Conservation (phyloP, 2,888 invertebrate genomes). For the Diaprepes abbreviatus region DNA sequence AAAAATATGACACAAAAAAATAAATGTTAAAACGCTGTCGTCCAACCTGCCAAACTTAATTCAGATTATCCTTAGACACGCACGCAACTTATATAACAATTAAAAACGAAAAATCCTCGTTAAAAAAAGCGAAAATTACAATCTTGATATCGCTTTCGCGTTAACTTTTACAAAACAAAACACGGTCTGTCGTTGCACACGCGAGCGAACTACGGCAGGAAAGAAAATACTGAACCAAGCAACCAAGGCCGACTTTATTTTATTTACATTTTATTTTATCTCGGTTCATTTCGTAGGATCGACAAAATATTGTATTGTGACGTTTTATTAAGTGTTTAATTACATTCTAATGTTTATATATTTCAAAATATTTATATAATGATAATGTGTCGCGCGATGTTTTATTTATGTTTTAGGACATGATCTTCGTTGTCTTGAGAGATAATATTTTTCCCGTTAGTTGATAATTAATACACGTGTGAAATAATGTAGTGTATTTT, state of each 20-base stretch:
- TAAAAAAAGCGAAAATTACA: conserved; percentile 24
- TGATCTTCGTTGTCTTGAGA: background rate
- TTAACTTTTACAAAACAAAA: conserved; percentile 33
- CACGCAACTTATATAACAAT: conserved; percentile 22
- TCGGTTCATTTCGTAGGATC: conserved; percentile 34
- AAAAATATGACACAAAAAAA: background rate
- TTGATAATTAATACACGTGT: too few relatives aligned
- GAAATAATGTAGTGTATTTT: too few relatives aligned
- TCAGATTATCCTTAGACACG: conserved; percentile 5
- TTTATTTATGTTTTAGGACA: background rate
- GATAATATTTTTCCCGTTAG: too few relatives aligned
- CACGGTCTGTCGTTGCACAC: conserved; percentile 25
- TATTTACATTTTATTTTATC: conserved; percentile 47
- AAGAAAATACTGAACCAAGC: conserved; percentile 44
- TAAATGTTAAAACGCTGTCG: background rate
- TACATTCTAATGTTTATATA: conserved; percentile 14
- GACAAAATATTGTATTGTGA: conserved; percentile 28
- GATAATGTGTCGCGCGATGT: background rate
- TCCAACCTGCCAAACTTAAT: background rate
- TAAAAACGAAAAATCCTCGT: conserved; percentile 20
- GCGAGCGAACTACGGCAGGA: conserved; percentile 41
- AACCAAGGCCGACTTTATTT: conserved; percentile 47
- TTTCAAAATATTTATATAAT: conserved; percentile 15
- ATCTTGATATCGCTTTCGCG: conserved; percentile 12
- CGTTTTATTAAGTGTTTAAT: conserved; percentile 24